Base-by-base conservation (phyloP, 2,888 invertebrate species). In the Branchipolynoe longqiensis region DNA sequence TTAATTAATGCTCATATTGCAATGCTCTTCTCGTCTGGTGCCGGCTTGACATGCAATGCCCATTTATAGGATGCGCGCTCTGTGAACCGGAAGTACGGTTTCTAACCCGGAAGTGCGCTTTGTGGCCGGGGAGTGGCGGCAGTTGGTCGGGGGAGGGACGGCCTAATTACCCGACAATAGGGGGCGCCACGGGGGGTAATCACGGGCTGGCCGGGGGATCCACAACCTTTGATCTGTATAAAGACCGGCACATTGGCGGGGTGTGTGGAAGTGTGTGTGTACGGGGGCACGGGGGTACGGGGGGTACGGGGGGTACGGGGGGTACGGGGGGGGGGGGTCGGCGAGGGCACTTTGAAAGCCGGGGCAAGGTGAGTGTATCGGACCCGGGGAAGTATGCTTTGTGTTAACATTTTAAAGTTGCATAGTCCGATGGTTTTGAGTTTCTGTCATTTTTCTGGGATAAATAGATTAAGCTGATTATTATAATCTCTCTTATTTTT, bases 131-230 rank as follows among this genome's bases (percentile, higher is more conserved):
- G 14, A 69, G 69, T 36, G 69, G 69, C 2, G 69, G 36, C 69
- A 69, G 69, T 69, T 69, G 69, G 69, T 38, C 38, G 33, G 69
- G 69, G 69, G 36, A 38, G 69, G 69, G 33, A 3, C 22, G 36
- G 69, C 69, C 62, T 62, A 62, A 62, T 62, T 25, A 62, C 62
- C 62, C 25, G 33, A 69, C 69, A 69, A 69, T 36, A 38, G 69
- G 69, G 69, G 48, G 69, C 36, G 0, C 69, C 2, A 2, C 36
- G 22, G 36, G 69, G 69, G 69, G 69, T 33, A 36, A 3, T 3
- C 6, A 36, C 18, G 1, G 69, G 4, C 33, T 25, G 28, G 31
- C 62, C n/a, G 31, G 28, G 12, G 25, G 62, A 62, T 62, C 62
- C 62, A 62, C 18, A 62, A 62, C 62, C 62, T 62, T 14, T 62